Evolutionary conservation across 2,113 vertebrate species (phyloP).

Genomic region (Bos indicus): DNA sequence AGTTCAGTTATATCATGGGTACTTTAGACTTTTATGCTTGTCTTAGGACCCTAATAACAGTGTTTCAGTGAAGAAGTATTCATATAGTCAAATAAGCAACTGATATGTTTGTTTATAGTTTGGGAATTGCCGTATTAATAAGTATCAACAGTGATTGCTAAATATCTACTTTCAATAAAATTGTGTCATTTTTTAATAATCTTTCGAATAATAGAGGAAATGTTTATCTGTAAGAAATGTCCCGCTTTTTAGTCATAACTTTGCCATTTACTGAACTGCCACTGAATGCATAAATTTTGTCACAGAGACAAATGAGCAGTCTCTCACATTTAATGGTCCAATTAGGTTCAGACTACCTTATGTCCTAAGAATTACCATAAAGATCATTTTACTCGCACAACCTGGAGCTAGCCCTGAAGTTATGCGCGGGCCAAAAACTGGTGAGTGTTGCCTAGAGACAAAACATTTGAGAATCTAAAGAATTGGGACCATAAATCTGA

Average conservation of each 20-base stretch:
- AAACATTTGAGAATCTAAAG: neutral
- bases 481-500: slow-evolving; percentile 3
- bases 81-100: neutral
- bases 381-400: neutral
- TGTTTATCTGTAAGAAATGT: neutral
- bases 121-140: neutral
- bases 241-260: neutral
- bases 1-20: neutral
- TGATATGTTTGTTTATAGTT: neutral
- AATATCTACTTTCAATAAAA: slow-evolving; percentile 8
- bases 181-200: neutral
- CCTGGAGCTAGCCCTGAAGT: neutral
- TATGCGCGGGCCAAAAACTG: neutral
- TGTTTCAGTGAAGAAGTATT: slow-evolving; percentile 7
- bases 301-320: neutral
- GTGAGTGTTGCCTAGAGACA: neutral
- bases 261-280: neutral
- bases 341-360: neutral
- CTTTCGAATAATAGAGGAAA: neutral
- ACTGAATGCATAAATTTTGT: neutral
- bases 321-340: neutral
- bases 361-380: neutral
- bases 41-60: neutral
- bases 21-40: slow-evolving; percentile 6
- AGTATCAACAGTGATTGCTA: neutral